These are phyloP conservation scores for Microtus montanus DNA, from an alignment of 2,113 vertebrate species.

Conservation along the genomic window DNA sequence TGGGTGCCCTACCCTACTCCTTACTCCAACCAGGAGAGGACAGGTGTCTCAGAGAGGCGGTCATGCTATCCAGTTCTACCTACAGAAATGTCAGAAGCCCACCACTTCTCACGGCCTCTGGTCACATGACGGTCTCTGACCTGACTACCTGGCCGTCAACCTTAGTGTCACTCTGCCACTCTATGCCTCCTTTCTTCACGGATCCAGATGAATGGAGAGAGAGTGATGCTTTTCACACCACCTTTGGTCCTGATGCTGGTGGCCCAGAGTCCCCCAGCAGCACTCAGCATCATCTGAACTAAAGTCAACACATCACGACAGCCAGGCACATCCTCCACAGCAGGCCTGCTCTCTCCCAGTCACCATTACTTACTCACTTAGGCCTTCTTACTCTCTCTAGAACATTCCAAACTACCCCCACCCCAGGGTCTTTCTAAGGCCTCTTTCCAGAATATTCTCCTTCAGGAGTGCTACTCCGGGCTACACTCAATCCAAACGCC, in stretches of 20 bases:
- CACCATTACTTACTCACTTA: neutral
- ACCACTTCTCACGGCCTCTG: neutral
- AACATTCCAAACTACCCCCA: neutral
- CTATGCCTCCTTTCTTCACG: neutral
- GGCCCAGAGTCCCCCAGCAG: neutral
- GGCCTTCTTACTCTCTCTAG: neutral
- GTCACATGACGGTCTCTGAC: neutral
- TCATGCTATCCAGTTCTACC: neutral
- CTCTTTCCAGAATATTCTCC: neutral
- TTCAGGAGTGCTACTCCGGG: neutral
- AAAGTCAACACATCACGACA: neutral
- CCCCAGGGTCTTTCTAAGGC: neutral
- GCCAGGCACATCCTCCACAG: neutral
- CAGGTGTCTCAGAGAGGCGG: neutral
- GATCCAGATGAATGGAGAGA: rapidly evolving
- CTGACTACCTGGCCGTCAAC: too few relatives aligned
- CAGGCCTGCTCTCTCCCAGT: neutral
- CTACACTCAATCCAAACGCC: neutral
- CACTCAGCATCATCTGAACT: neutral
- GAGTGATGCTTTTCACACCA: rapidly evolving
- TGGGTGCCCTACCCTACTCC: neutral
- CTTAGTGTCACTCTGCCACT: rapidly evolving
- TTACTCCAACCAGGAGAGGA: neutral
- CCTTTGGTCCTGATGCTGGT: neutral
- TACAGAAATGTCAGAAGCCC: neutral